A percentile compares a stretch with the other conserved stretches of the same genome.
Conservation (phyloP, 2,797 vertebrate species). For the Garrulus glandarius region DNA sequence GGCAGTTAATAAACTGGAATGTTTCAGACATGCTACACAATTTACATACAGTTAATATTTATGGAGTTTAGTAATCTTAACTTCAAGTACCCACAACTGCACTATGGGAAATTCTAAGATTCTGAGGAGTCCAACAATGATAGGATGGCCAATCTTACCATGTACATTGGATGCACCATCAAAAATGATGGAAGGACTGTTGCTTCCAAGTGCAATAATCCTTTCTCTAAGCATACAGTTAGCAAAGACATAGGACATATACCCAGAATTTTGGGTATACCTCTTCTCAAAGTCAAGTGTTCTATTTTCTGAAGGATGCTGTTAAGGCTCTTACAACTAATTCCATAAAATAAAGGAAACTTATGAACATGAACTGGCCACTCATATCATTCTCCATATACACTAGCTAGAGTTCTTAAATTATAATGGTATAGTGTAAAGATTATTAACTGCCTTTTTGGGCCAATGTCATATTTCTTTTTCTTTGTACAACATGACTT, state of each 20-base stretch:
- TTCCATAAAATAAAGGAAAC: not conserved
- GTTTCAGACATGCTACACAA: not conserved
- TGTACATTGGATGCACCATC: not conserved
- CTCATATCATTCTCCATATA: not conserved
- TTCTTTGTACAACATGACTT: not conserved
- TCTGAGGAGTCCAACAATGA: not conserved
- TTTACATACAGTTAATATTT: not conserved
- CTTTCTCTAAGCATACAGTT: not conserved
- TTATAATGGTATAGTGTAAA: not conserved
- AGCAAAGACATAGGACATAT: not conserved
- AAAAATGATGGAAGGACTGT: not conserved
- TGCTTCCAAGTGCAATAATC: not conserved
- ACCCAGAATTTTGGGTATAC: not conserved
- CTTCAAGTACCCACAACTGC: not conserved
- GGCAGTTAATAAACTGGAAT: not conserved
- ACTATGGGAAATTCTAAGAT: not conserved
- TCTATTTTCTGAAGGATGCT: not conserved
- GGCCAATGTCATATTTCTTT: not conserved
- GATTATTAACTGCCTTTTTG: not conserved
- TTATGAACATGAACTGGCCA: not conserved
- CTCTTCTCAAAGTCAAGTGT: not conserved
- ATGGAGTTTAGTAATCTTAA: not conserved
- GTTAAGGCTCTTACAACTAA: not conserved
- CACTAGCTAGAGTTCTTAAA: not conserved
- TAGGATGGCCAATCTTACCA: not conserved